Evolutionary conservation across 2,888 invertebrate species (phyloP).

Genomic region (Hesperia comma): DNA sequence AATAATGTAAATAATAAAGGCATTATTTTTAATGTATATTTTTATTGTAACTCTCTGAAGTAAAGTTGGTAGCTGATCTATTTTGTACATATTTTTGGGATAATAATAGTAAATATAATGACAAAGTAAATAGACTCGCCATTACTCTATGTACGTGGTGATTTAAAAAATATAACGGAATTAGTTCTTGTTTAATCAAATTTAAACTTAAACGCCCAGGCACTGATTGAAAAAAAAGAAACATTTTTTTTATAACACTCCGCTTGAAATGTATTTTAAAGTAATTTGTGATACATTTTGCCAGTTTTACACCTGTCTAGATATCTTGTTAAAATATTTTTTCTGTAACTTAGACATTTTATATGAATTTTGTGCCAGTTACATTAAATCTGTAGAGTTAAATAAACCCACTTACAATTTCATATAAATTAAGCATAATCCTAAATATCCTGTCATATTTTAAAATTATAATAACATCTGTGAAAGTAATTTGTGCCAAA

Average conservation of each 20-base stretch:
- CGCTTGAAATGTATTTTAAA: slow-evolving; percentile 10
- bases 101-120: slow-evolving; percentile 7
- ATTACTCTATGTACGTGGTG: neutral
- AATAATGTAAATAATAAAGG: slow-evolving; percentile 60
- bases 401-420: slow-evolving; percentile 31
- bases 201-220: neutral
- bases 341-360: slow-evolving; percentile 30
- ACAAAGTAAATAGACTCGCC: neutral
- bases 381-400: slow-evolving; percentile 58
- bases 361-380: slow-evolving; percentile 80
- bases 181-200: neutral
- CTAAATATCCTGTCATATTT: slow-evolving; percentile 14
- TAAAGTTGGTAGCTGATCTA: slow-evolving; percentile 53
- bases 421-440: slow-evolving; percentile 38
- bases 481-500: slow-evolving; percentile 71
- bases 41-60: slow-evolving; percentile 55
- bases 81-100: slow-evolving; percentile 43
- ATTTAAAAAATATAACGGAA: neutral
- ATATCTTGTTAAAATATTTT: neutral
- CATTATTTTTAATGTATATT: slow-evolving; percentile 60
- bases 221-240: neutral
- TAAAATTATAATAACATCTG: slow-evolving; percentile 36
- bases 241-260: neutral
- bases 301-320: slow-evolving; percentile 15
- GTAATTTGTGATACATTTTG: slow-evolving; percentile 25